phyloP scores from a whole-genome alignment of 2,797 vertebrate genomes.

The Premnoplex brunnescens region DNA sequence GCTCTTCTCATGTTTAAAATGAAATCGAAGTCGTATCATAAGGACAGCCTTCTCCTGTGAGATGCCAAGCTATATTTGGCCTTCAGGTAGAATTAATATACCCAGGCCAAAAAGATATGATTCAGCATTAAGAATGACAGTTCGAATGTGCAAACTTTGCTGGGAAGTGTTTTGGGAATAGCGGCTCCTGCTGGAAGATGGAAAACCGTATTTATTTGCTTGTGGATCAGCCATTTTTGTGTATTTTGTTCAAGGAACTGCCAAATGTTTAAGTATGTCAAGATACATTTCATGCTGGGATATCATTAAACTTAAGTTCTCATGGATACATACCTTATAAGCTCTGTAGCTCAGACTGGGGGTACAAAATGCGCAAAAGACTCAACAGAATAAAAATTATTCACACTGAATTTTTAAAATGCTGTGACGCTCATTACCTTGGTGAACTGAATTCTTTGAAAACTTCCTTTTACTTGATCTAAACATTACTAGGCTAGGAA shows the following conservation, averaged over 20 bases:
- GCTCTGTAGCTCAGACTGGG: not conserved
- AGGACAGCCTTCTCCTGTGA: not conserved
- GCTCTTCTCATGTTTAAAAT: not conserved
- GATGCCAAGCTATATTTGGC: not conserved
- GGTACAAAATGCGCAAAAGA: not conserved
- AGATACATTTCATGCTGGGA: not conserved
- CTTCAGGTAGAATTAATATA: slow-evolving; percentile 11
- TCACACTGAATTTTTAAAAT: not conserved
- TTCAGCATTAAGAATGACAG: not conserved
- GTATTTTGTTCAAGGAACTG: not conserved
- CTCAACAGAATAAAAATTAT: not conserved
- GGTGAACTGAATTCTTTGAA: not conserved
- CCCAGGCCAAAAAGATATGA: not conserved
- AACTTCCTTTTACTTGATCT: not conserved
- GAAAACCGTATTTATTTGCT: not conserved
- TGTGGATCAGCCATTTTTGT: not conserved
- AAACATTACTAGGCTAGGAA: not conserved
- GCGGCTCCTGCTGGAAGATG: slow-evolving; percentile 1
- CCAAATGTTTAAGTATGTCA: not conserved
- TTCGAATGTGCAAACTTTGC: not conserved
- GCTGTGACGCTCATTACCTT: not conserved
- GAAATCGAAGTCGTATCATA: not conserved
- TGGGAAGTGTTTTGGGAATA: slow-evolving; percentile 19
- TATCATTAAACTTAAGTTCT: not conserved
- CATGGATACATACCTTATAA: not conserved